These are phyloP conservation scores for Ianthella basta DNA, from an alignment of 37 sponge, comb jelly and placozoan species.

Conservation along the genomic window DNA sequence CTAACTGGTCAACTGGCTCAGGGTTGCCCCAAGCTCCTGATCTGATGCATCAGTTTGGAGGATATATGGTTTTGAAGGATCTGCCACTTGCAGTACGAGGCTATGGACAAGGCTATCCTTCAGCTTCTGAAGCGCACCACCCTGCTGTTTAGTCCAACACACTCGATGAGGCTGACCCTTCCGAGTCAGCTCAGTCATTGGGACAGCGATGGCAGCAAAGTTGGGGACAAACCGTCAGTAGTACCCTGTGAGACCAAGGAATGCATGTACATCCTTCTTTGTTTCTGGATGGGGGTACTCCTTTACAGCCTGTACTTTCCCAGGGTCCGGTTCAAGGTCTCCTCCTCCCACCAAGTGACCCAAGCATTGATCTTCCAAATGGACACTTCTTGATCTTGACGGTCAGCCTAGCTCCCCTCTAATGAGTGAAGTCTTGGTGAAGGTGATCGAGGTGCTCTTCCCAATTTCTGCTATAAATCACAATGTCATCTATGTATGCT, in stretches of 20 bases:
- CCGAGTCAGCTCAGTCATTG: constrained; percentile 20
- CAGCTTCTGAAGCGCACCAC: neutral
- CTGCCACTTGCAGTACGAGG: neutral
- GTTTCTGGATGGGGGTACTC: constrained; percentile 4
- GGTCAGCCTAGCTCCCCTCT: constrained; percentile 38
- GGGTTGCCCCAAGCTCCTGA: constrained; percentile 20
- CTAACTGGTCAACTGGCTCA: constrained; percentile 14
- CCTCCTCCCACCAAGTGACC: constrained; percentile 31
- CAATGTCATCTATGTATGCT: constrained; percentile 55
- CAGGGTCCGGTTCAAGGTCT: constrained; percentile 6
- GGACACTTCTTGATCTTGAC: constrained; percentile 38
- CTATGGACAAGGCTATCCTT: neutral
- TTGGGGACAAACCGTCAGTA: constrained; percentile 26
- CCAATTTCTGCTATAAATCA: constrained; percentile 48
- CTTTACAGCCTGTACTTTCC: constrained; percentile 30
- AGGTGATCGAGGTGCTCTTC: constrained; percentile 44
- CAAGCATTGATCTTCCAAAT: constrained; percentile 17
- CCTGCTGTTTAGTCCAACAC: constrained; percentile 2
- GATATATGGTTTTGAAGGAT: neutral
- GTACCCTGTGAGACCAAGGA: constrained; percentile 25
- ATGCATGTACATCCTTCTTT: constrained; percentile 6
- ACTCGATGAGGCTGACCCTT: neutral
- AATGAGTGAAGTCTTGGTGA: neutral
- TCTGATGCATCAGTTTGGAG: constrained; percentile 34
- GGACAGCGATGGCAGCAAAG: constrained; percentile 26